Evolutionary conservation across 2,888 invertebrate genomes (phyloP), one percentile per base, ranked within the genome.

Genomic region (Acrobasis suavella): DNA sequence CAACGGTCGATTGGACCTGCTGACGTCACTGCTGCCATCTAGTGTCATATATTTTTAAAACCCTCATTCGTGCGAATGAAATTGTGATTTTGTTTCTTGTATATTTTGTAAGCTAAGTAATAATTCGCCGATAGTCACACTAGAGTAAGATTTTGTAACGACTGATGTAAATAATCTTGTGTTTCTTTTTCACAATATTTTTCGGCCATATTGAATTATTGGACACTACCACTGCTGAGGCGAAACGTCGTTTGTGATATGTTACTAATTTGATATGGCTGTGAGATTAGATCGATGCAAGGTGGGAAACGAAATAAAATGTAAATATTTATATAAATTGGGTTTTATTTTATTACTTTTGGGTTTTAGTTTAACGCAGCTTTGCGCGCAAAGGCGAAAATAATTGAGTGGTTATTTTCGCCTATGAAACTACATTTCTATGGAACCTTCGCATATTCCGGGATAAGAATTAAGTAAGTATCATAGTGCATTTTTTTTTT

Each of bases 291-390:
- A 68, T 67, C 67, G 50, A 67, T 69, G 62, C 65, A 78, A 73
- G 74, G 77, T 77, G 67, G 67, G 74, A 71, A 75, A 76, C 70
- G 69, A 76, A 81, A 86, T 86, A 87, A 86, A 87, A 65, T 89
- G 89, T 89, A 89, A 86, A 89, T 87, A 87, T 87, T 88, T 87
- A 82, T 85, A 86, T 78, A 83, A 60, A 71, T 64, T 69, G 70
- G 63, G 75, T 86, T 86, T 86, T 75, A 78, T 81, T 84, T 75
- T 52, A 38, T 39, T 39, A 39, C 6, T 16, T 3, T 39, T 7
- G 1, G 9, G n/a, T n/a, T n/a, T n/a, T n/a, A n/a, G n/a, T n/a
- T 39, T 39, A 9, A 1, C 39, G 12, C 42, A 16, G 10, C 17
- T 2, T 54, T 17, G 22, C 7, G 2, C 17, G 5, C 32, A 2